Evolutionary conservation across 2,888 invertebrate genomes (phyloP), one percentile per base, ranked within the genome.

Genomic region (Macrostomum cliftonense): DNA sequence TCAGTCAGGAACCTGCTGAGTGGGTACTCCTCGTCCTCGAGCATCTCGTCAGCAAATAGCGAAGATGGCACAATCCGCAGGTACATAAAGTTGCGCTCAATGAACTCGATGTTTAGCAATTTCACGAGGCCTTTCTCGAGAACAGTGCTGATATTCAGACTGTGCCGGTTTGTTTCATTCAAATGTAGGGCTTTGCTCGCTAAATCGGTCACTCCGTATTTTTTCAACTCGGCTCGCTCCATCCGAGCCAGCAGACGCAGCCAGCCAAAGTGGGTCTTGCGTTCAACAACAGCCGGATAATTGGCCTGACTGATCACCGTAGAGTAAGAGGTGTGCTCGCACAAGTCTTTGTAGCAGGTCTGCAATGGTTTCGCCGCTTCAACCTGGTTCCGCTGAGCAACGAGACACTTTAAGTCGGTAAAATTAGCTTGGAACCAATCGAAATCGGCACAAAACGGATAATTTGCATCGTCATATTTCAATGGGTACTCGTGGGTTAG

Each of bases 41-140:
- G 45, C 13, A 52, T 52, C 17, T 36, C 21, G 37, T 52, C 52
- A 45, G 52, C 45, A 21, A 52, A 52, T 14, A 52, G 21, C n/a
- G 52, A 52, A 2, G 51, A 42, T 12, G 52, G 51, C 11, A 51
- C 45, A 21, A 52, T 42, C 12, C 52, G 39, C 5, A 52, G 20
- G 28, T 45, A 16, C 52, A 52, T 52, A 17, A 52, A 52, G 21
- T 52, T 52, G n/a, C 46, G 20, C 14, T 52, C 52, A 5, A 52
- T 45, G 28, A 52, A 52, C 13, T 52, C 45, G n/a, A 42, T 38
- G 21, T 52, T 52, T 5, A 52, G 19, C 50, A 50, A 16, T 12
- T 50, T 42, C 12, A 42, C 39, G 37, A 48, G 50, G 4, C 12
- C 20, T n/a, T 11, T 40, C 14, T 39, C 12, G 9, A 14, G 14